These are phyloP conservation scores for Triplophysa bombifrons DNA, from an alignment of 2,797 vertebrate genomes.

Conservation along the genomic window DNA sequence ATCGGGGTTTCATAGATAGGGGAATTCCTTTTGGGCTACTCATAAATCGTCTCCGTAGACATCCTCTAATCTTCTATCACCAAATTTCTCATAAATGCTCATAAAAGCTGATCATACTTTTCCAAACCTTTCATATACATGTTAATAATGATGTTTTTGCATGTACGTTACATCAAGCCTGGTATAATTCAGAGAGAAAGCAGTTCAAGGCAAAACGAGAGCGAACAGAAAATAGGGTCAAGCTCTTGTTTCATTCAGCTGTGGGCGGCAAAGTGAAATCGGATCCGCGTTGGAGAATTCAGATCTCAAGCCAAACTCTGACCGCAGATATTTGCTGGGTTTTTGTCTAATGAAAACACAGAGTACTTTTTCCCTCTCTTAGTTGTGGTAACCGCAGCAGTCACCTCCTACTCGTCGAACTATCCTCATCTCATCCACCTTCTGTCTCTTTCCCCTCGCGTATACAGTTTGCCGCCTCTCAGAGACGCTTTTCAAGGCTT, in stretches of 20 bases:
- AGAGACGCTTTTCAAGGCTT: slow-evolving; percentile 5
- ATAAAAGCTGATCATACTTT: neutral
- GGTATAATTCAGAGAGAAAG: neutral
- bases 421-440: neutral
- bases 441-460: neutral
- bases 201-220: neutral
- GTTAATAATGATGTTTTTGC: neutral
- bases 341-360: slow-evolving; percentile 35
- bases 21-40: slow-evolving; percentile 7
- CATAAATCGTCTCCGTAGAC: neutral
- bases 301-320: slow-evolving; percentile 6
- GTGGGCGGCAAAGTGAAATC: slow-evolving; percentile 41
- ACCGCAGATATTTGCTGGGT: slow-evolving; percentile 43
- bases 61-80: slow-evolving; percentile 24
- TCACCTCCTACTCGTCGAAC: neutral
- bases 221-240: slow-evolving; percentile 24
- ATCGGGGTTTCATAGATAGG: neutral
- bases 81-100: neutral
- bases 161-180: neutral
- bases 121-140: neutral
- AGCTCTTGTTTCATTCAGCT: slow-evolving; percentile 28
- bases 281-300: slow-evolving; percentile 26
- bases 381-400: neutral
- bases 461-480: neutral
- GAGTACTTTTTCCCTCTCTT: slow-evolving; percentile 3